phyloP scores from a whole-genome alignment of 2,113 vertebrate species.

The Canis aureus region DNA sequence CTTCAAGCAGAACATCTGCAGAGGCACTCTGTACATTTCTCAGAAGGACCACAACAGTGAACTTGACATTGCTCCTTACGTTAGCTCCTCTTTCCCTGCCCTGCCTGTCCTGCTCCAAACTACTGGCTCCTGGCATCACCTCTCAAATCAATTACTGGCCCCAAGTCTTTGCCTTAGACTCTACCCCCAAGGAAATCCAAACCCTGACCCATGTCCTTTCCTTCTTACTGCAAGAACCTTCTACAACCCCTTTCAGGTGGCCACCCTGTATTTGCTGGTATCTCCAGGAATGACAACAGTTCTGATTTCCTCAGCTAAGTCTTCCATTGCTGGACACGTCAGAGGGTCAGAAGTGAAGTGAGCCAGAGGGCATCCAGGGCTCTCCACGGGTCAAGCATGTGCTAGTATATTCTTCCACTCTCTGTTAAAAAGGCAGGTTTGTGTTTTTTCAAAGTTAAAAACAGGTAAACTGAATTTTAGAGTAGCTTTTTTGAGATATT shows the following conservation, averaged over 20 bases:
- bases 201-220: neutral
- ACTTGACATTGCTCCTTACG: neutral
- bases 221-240: neutral
- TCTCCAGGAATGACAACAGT: neutral
- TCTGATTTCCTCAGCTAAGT: neutral
- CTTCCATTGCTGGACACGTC: neutral
- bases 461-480: neutral
- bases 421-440: neutral
- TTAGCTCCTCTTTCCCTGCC: neutral
- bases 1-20: neutral
- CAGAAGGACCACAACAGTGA: neutral
- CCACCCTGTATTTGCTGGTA: neutral
- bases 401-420: neutral
- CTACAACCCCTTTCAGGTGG: neutral
- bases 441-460: neutral
- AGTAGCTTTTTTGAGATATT: neutral
- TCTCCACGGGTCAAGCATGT: accelerated
- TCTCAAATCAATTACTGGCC: neutral
- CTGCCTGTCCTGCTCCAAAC: neutral
- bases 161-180: neutral
- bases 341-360: neutral
- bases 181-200: neutral
- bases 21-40: neutral
- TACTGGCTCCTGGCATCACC: neutral
- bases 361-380: neutral